Base-by-base conservation (phyloP, 2,113 vertebrate genomes). In the Prolemur simus region DNA sequence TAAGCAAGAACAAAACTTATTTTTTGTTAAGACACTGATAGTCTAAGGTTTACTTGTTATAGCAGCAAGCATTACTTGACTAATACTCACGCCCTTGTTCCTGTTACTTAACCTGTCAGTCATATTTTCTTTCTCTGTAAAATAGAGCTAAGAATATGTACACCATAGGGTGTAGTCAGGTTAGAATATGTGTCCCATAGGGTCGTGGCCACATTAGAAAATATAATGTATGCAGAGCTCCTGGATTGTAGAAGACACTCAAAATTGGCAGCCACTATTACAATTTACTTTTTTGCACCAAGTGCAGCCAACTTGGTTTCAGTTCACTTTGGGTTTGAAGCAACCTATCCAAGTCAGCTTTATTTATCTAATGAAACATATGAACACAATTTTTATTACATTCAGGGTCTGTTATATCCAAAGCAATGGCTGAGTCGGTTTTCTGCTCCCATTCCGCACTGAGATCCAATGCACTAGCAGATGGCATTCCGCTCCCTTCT, bases 351-450 rank as follows among this genome's bases (percentile, higher is more conserved):
- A 96, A 97, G 91, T 97, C 93, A 98, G 32, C 45, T 95, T 97
- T 97, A 91, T 97, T 97, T 97, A 93, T 92, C 89, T 95, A 90
- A 73, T 91, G 89, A 98, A 97, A 95, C 97, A 98, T 96, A 97
- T 86, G 96, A 97, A 56, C 47, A 47, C 56, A 0, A 11, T 96
- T 96, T 96, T 14, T 71, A 97, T 96, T 95, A 63, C 93, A 29
- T 92, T 42, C 64, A 77, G 95, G 80, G 81, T 95, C 68, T 85
- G 89, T 66, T 96, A 42, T 11, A 94, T 89, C 96, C 95, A 97
- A 95, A 98, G 94, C 96, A 96, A 56, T 86, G 84, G 81, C 91
- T 93, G 92, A 66, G 66, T 25, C n/a, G 84, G 47, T 91, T 95
- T 97, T 96, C 97, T 85, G 27, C 88, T 94, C 96, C 90, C 74